A percentile compares a stretch with the other conserved stretches of the same genome.
Evolutionary conservation across 2,113 vertebrate species (phyloP).

Genomic region (Actenoides lindsayi): DNA sequence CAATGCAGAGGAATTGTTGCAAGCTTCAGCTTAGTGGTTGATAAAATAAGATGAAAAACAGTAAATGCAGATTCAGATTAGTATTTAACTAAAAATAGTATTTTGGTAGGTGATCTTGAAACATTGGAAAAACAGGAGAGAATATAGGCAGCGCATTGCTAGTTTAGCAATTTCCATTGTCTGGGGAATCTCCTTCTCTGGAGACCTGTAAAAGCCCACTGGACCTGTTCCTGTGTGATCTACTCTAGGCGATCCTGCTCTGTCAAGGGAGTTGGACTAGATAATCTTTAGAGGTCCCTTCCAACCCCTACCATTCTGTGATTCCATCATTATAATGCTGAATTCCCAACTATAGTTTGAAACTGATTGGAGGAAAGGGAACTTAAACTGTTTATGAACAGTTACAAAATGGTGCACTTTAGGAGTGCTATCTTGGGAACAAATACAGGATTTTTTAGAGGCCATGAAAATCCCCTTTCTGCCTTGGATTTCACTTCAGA

Average conservation of each 20-base stretch:
- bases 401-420: not conserved
- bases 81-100: not conserved
- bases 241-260: too few species aligned
- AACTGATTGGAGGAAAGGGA: not conserved
- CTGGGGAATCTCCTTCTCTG: too few species aligned
- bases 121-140: not conserved
- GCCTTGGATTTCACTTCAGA: not conserved
- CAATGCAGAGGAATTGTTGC: not conserved
- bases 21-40: not conserved
- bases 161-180: not conserved
- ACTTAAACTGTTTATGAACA: not conserved
- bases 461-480: not conserved
- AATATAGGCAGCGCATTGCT: not conserved
- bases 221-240: too few species aligned
- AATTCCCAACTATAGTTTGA: not conserved
- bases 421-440: not conserved
- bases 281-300: too few species aligned
- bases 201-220: too few species aligned
- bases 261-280: too few species aligned
- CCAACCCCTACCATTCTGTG: too few species aligned
- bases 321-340: not conserved
- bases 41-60: not conserved
- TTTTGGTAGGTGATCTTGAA: not conserved
- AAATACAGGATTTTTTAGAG: not conserved
- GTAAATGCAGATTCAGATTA: not conserved